Evolutionary conservation across 2,113 vertebrate genomes (phyloP).

Genomic region (Laticauda colubrina): DNA sequence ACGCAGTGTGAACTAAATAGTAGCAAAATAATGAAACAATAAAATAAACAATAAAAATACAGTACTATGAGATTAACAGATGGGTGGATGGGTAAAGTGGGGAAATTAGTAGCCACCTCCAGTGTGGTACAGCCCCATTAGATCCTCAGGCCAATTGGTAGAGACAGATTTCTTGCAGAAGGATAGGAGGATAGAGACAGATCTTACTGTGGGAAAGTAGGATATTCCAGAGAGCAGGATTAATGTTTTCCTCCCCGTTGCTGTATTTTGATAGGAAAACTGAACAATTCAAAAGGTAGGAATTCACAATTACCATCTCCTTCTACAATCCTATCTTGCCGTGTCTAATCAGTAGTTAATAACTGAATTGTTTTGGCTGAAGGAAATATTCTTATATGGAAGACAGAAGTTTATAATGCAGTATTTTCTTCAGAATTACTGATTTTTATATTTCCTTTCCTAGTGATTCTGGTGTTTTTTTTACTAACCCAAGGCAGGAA

Average conservation of each 20-base stretch:
- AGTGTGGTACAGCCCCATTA: not conserved
- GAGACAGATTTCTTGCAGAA: not conserved
- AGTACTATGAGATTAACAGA: not conserved
- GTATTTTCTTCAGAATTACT: not conserved
- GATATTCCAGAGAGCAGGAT: not conserved
- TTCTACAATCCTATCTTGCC: not conserved
- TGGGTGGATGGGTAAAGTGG: not conserved
- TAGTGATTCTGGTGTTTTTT: not conserved
- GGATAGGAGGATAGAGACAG: not conserved
- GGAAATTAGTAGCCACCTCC: not conserved
- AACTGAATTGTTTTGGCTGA: not conserved
- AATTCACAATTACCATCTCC: not conserved
- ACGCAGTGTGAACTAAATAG: not conserved
- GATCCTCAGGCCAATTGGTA: not conserved
- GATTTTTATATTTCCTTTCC: not conserved
- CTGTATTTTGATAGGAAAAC: conserved; percentile 7
- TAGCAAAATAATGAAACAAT: not conserved
- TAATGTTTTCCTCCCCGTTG: not conserved
- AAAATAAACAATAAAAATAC: not conserved
- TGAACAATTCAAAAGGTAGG: conserved; percentile 8
- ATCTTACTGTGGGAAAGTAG: not conserved
- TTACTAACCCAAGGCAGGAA: not conserved
- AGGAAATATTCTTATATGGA: not conserved
- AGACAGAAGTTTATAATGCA: not conserved
- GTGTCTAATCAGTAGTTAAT: not conserved